Base-by-base conservation (phyloP, 1,140 invertebrate species). In the Rhizoglyphus robini region DNA sequence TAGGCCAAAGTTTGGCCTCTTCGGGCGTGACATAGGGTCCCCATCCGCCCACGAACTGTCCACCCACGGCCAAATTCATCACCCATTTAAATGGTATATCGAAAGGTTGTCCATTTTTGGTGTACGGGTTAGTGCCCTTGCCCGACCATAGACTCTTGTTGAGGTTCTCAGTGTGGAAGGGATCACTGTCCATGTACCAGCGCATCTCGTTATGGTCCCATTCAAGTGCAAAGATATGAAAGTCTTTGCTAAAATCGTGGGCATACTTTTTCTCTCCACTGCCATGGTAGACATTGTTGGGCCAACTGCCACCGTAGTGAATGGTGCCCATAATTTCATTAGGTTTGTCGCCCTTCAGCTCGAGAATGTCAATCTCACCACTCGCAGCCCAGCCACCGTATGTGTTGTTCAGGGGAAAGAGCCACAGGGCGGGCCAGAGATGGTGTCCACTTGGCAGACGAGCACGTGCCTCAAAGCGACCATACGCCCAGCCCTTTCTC, bases 121-220 rank as follows among this genome's bases (percentile, higher is more conserved):
- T n/a, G n/a, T n/a, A 61, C 13, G 20, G 49, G 49, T 25, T 65
- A 2, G 20, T 48, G 13, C 29, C 54, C 3, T 41, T 29, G 11
- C 23, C 63, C 11, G n/a, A 23, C 15, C 25, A 67, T 1, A 67
- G 27, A 8, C 11, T 63, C 2, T 47, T 5, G 4, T 47, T 30
- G 8, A 61, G 15, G 29, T 61, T 61, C 2, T 31, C 59, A 20
- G 49, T 57, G 8, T 57, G 27, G 23, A 23, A 25, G 25, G 3
- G 25, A 20, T 54, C 11, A 27, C 49, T 51, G 38, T 69, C 68
- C 8, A 68, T 23, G 8, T 4, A 47, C 68, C 68, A 76, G 70
- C 49, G 69, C 32, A 75, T 73, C n/a, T 67, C 61, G 38, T 70
- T 66, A 60, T 70, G 68, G 60, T 71, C 69, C 74, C 75, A 76